Conservation (phyloP, 2,113 vertebrate genomes). For the Grammatotria lemairii region DNA sequence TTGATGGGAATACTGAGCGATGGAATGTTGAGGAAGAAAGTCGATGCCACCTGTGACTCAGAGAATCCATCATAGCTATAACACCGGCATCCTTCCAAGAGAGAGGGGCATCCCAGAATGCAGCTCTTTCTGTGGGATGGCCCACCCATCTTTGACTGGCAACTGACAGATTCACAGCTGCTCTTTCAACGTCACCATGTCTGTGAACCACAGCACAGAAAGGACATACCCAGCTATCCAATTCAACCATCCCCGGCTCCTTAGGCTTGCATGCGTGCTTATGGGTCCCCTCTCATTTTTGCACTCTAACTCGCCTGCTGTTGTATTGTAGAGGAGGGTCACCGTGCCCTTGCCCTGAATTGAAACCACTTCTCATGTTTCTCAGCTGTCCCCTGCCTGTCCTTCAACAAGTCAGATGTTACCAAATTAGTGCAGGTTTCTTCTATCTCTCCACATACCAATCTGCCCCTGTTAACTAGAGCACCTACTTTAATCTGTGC, state of each 20-base stretch:
- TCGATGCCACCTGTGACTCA: conserved; percentile 1
- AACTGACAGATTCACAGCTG: conserved; percentile 43
- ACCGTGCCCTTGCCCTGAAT: conserved; percentile 9
- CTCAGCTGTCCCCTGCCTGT: conserved; percentile 61
- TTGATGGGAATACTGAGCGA: not conserved
- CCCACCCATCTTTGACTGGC: not conserved
- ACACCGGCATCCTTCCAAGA: not conserved
- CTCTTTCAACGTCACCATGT: not conserved
- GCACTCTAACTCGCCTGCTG: not conserved
- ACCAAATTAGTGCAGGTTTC: conserved; percentile 45
- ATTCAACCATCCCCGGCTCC: not conserved
- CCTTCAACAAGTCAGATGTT: conserved; percentile 1
- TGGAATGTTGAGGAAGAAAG: conserved; percentile 7
- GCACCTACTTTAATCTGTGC: not conserved
- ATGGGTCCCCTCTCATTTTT: not conserved
- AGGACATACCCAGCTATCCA: not conserved
- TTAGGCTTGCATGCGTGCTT: not conserved
- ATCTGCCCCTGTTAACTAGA: not conserved
- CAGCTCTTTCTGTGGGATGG: not conserved
- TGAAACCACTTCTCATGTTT: conserved; percentile 50
- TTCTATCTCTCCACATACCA: not conserved
- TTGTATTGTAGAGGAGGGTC: not conserved
- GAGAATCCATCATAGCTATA: not conserved
- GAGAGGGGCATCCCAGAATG: not conserved
- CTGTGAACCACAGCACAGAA: not conserved